These are phyloP conservation scores for Erebia aethiops DNA, from an alignment of 2,888 invertebrate species.

Conservation along the genomic window DNA sequence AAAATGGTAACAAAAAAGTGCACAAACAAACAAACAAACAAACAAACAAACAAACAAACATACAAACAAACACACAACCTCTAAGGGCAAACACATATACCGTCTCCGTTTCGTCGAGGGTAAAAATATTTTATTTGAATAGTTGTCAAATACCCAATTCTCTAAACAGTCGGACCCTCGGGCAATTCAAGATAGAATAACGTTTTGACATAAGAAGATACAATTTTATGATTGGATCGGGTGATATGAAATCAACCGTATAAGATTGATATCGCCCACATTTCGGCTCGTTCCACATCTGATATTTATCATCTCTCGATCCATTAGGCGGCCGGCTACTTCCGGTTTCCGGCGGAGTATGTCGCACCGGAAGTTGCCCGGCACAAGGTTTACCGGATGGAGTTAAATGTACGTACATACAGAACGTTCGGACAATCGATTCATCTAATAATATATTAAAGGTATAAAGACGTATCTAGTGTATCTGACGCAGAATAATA, in stretches of 20 bases:
- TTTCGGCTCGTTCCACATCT: slow-evolving; percentile 30
- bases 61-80: no score
- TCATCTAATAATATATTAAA: slow-evolving; percentile 12
- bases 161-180: no score
- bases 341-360: slow-evolving; percentile 50
- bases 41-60: no score
- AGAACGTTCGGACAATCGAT: slow-evolving; percentile 13
- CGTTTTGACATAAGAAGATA: neutral
- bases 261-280: slow-evolving; percentile 32
- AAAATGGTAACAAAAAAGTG: no score
- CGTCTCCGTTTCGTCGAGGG: no score
- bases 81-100: no score
- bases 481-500: no score
- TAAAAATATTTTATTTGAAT: no score
- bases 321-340: slow-evolving; percentile 50
- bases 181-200: no score
- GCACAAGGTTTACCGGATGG: slow-evolving; percentile 23
- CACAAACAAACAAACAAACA: no score
- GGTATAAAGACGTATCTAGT: no score
- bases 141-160: no score
- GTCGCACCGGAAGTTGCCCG: slow-evolving; percentile 44
- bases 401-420: slow-evolving; percentile 12
- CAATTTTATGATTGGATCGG: neutral
- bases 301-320: slow-evolving; percentile 50
- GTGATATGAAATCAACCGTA: slow-evolving; percentile 16